phyloP scores from a whole-genome alignment of 2,113 vertebrate species.

The Ailuropoda melanoleuca region DNA sequence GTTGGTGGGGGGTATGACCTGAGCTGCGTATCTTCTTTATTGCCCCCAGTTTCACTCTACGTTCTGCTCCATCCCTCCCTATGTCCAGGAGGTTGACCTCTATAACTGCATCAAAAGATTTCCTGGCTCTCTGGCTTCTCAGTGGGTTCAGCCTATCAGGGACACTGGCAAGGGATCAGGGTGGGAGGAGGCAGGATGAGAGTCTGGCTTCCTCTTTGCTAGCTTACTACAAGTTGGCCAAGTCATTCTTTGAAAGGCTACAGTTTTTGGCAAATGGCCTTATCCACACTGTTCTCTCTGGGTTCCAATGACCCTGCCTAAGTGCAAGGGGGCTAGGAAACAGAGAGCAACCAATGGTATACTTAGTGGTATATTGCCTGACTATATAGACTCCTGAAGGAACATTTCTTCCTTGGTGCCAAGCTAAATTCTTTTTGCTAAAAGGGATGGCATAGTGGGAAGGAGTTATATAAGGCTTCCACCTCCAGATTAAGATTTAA shows the following conservation, averaged over 20 bases:
- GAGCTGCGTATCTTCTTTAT: neutral
- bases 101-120: neutral
- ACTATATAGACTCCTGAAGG: neutral
- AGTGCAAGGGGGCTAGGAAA: neutral
- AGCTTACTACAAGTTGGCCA: neutral
- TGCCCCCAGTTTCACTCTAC: neutral
- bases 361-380: neutral
- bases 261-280: neutral
- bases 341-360: neutral
- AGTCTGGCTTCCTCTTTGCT: neutral
- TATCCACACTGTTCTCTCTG: neutral
- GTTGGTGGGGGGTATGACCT: neutral
- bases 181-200: neutral
- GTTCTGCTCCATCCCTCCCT: neutral
- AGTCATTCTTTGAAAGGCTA: neutral
- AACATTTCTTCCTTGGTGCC: neutral
- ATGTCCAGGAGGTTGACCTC: neutral
- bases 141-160: neutral
- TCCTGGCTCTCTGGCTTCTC: neutral
- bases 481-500: constrained; percentile 79
- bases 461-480: constrained; percentile 53
- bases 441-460: neutral
- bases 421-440: neutral
- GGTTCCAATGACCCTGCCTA: neutral
- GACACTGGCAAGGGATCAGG: neutral